These are phyloP conservation scores for Ferrisia virgata DNA, from an alignment of 2,888 invertebrate genomes.

Conservation along the genomic window DNA sequence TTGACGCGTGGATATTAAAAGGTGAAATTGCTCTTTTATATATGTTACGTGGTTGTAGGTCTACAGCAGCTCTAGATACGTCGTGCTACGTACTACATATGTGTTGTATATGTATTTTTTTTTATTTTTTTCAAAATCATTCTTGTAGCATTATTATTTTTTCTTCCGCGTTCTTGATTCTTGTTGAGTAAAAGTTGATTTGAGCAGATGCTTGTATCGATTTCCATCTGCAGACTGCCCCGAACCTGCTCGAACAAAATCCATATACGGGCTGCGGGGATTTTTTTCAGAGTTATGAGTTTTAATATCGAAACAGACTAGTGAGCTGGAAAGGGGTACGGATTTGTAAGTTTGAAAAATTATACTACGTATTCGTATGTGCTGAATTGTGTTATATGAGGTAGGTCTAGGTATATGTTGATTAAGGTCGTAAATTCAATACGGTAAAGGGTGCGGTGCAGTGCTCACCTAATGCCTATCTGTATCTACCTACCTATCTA, in stretches of 20 bases:
- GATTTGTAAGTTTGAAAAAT: background rate
- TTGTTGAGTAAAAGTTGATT: background rate
- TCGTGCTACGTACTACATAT: no score
- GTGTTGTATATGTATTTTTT: no score
- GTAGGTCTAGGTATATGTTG: no score
- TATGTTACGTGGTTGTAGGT: background rate
- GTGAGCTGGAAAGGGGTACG: background rate
- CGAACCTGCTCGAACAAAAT: background rate
- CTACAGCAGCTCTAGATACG: no score
- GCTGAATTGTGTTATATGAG: no score
- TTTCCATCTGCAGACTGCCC: background rate
- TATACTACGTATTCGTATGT: background rate
- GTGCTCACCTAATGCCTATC: no score
- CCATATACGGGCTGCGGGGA: background rate
- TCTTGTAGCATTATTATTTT: background rate
- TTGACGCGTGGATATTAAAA: background rate
- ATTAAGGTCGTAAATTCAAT: slow-evolving; percentile 8
- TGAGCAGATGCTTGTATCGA: background rate
- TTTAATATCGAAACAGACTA: background rate
- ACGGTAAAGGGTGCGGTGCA: background rate
- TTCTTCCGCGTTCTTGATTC: background rate
- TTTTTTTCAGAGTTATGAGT: background rate
- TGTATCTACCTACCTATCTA: background rate
- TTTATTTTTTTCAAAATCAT: no score
- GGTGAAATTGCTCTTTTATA: background rate